These are phyloP conservation scores for Lasioglossum malachurum DNA, from an alignment of 2,888 invertebrate genomes.

Conservation along the genomic window DNA sequence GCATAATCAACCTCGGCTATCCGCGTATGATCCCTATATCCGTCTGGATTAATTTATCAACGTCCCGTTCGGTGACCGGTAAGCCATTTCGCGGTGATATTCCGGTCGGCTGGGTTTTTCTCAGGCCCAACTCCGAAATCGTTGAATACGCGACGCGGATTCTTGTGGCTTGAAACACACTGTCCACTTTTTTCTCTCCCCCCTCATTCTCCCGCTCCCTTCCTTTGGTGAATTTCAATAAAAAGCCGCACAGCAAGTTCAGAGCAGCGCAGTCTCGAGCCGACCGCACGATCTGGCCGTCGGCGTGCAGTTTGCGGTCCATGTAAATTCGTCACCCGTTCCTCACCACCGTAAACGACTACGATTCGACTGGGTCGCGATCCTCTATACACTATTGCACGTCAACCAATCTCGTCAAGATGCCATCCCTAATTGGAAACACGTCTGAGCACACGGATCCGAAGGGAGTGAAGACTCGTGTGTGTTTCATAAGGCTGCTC, in stretches of 20 bases:
- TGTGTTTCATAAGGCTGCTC: too few species aligned
- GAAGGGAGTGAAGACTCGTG: too few species aligned
- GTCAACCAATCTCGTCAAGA: neutral
- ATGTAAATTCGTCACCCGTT: slow-evolving; percentile 31
- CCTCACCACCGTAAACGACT: neutral
- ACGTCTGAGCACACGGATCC: neutral
- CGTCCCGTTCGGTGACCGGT: neutral
- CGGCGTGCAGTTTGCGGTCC: neutral
- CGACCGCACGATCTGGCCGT: neutral
- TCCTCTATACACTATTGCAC: neutral
- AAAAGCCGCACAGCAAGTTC: neutral
- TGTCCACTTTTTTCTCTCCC: neutral
- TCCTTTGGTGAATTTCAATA: neutral
- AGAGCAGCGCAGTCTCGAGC: neutral
- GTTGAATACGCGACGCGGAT: neutral
- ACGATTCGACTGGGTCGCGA: neutral
- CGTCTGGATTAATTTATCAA: slow-evolving; percentile 12
- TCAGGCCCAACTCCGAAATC: neutral
- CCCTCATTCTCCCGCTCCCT: neutral
- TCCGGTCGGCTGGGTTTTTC: neutral
- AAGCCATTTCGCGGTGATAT: neutral
- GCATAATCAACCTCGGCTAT: neutral
- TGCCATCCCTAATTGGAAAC: neutral
- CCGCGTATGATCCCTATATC: neutral
- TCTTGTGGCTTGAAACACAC: neutral